Evolutionary conservation across 2,888 invertebrate genomes (phyloP), one percentile per base, ranked within the genome.

Genomic region (Troilus luridus): DNA sequence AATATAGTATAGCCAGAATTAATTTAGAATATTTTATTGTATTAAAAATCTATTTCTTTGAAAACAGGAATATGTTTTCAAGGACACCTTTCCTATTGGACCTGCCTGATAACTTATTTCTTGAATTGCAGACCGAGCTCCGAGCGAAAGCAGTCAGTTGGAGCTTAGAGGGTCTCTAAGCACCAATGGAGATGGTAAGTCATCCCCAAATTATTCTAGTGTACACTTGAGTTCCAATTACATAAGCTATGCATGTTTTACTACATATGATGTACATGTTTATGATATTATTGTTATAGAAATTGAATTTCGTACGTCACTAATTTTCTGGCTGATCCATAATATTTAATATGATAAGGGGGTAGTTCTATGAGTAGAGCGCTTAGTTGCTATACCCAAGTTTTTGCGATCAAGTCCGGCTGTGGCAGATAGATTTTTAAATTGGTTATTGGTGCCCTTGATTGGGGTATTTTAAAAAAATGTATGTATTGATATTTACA

Each of bases 141-240:
- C 95, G 93, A 97, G 96, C 94, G 97, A 97, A 95, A 96, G 96
- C 94, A 94, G 95, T 93, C 95, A 95, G 92, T 95, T 96, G 95
- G 96, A 96, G 94, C 95, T 95, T 93, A 95, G 96, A 93, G 97
- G 96, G 93, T 97, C 97, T 93, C 95, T 97, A 93, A 97, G 97
- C 94, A 97, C 97, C 94, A 97, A 97, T 94, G 97, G 97, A 93
- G 97, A 97, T 96, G 97, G 97, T 97, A 95, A 95, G 95, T 94
- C 93, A 92, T 41, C 11, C 17, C 12, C 5, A 90, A 27, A 7
- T 56, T 64, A 7, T 41, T 62, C 54, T 91, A 62, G n/a, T 24
- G 5, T n/a, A 10, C 0, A 77, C 17, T 17, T 77, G 8, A 77
- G 41, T 77, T 41, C 27, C 41, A 77, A 8, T 41, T 67, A 14